A percentile compares a stretch with the other conserved stretches of the same genome.
Evolutionary conservation across 1,140 invertebrate genomes (phyloP).

Genomic region (Penaeus indicus): DNA sequence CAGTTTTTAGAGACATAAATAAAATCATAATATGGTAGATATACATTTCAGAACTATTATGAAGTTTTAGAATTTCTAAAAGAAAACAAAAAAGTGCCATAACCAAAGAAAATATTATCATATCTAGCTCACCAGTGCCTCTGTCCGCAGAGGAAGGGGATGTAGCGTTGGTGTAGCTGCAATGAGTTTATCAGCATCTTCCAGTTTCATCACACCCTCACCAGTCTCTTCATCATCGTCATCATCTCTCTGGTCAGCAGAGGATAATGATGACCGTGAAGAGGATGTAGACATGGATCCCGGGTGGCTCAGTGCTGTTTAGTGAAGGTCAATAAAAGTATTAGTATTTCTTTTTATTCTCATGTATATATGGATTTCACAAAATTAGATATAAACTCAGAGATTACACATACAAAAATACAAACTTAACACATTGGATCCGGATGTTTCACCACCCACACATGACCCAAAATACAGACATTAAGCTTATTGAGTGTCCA

Average conservation of each 20-base stretch:
- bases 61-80: not conserved
- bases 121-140: constrained; percentile 63
- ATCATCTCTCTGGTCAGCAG: constrained; percentile 54
- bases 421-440: too few relatives aligned
- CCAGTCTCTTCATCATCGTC: constrained; percentile 65
- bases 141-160: constrained; percentile 65
- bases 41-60: not conserved
- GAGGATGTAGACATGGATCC: constrained; percentile 68
- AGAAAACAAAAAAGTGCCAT: not conserved
- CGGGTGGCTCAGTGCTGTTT: constrained; percentile 64
- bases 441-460: too few relatives aligned
- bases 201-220: constrained; percentile 63
- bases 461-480: too few relatives aligned
- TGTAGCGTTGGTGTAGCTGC: constrained; percentile 47
- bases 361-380: too few relatives aligned
- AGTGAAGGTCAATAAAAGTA: constrained; percentile 49
- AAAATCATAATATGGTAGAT: too few relatives aligned
- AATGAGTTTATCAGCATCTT: constrained; percentile 62
- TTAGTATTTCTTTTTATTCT: not conserved
- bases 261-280: constrained; percentile 66
- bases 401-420: too few relatives aligned
- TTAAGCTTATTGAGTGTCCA: too few relatives aligned
- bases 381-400: too few relatives aligned
- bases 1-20: too few relatives aligned
- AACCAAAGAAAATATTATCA: not conserved